phyloP scores from a whole-genome alignment of 2,797 vertebrate genomes.

The Eidolon dupreanum region DNA sequence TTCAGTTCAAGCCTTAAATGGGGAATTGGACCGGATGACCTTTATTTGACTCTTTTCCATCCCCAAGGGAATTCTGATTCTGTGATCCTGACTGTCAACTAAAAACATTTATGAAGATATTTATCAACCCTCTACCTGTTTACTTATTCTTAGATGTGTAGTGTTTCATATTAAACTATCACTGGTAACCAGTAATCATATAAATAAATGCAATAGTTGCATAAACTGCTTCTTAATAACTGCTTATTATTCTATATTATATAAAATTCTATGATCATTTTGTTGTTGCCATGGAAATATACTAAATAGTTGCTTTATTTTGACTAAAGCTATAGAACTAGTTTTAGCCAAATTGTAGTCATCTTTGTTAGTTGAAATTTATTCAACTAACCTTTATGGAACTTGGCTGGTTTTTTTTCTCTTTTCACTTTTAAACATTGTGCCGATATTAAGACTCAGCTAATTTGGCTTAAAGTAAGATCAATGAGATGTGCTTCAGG shows the following conservation, averaged over 20 bases:
- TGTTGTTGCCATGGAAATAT: constrained; percentile 74
- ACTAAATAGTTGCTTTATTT: constrained; percentile 67
- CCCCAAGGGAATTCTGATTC: neutral
- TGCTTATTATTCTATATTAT: constrained; percentile 20
- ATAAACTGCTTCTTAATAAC: constrained; percentile 44
- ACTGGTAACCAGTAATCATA: neutral
- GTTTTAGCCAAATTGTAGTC: constrained; percentile 72
- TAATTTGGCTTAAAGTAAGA: constrained; percentile 10
- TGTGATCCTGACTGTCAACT: neutral
- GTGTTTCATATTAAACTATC: constrained; percentile 24
- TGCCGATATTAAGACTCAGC: constrained; percentile 25
- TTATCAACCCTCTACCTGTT: neutral
- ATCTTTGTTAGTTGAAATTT: constrained; percentile 65
- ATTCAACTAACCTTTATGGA: neutral
- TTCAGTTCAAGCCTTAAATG: neutral
- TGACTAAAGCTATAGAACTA: constrained; percentile 42
- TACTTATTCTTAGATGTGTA: constrained; percentile 21
- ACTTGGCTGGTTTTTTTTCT: neutral
- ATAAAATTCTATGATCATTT: constrained; percentile 36
- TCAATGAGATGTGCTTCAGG: neutral
- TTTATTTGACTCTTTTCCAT: neutral
- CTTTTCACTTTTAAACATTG: neutral
- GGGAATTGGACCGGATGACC: neutral
- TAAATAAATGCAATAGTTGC: constrained; percentile 31
- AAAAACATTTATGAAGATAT: neutral